phyloP scores from a whole-genome alignment of 2,888 invertebrate genomes.

The Zaprionus bogoriensis region DNA sequence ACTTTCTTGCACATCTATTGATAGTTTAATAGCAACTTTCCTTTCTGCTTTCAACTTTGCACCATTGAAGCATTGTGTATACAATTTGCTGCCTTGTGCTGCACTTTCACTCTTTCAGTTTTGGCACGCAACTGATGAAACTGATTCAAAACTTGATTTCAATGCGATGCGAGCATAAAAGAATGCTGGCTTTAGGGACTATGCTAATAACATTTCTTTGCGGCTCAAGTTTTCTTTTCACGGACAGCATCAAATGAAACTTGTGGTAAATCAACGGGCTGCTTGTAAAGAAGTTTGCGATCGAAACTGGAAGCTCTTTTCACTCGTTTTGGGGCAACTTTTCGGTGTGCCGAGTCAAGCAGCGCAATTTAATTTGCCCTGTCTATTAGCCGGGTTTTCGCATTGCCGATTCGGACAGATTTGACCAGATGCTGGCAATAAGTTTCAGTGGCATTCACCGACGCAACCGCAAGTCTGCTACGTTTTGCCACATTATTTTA shows the following conservation, averaged over 20 bases:
- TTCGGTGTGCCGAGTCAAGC: constrained; percentile 47
- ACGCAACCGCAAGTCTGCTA: constrained; percentile 48
- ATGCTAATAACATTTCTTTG: constrained; percentile 28
- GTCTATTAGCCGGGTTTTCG: constrained; percentile 37
- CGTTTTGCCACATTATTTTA: constrained; percentile 60
- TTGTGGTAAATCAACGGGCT: constrained; percentile 18
- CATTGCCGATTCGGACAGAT: constrained; percentile 7
- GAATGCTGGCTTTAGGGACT: constrained; percentile 3
- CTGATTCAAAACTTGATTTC: constrained; percentile 3
- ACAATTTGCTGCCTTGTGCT: background rate
- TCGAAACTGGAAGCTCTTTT: constrained; percentile 10
- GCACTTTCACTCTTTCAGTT: constrained; percentile 3
- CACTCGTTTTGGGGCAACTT: too few relatives aligned
- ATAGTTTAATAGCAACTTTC: background rate
- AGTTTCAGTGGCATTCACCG: constrained; percentile 64
- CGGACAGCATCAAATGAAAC: constrained; percentile 19
- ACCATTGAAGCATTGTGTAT: too few relatives aligned
- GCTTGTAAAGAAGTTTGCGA: too few relatives aligned
- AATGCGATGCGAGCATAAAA: constrained; percentile 5
- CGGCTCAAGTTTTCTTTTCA: constrained; percentile 30
- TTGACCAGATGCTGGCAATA: constrained; percentile 29
- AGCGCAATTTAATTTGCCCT: constrained; percentile 57
- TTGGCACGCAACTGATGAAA: too few relatives aligned
- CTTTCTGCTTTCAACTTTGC: background rate
- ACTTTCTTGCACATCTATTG: background rate